Conservation (phyloP, 2,797 vertebrate species). For the Cirrhinus mrigala region DNA sequence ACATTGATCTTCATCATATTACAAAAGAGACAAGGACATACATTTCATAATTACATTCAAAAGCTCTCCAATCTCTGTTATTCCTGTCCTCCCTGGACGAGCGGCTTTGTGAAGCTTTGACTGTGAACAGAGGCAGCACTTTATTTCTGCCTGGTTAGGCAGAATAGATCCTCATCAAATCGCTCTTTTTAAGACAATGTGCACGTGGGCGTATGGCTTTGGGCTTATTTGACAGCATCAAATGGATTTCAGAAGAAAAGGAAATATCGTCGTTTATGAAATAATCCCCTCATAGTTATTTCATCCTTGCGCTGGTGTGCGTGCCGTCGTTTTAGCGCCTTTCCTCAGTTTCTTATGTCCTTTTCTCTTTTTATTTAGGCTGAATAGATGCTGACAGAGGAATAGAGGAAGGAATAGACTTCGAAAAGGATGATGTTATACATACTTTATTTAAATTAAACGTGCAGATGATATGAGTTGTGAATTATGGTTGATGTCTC, state of each 20-base stretch:
- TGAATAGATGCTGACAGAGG: conserved; percentile 65
- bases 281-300: conserved; percentile 80
- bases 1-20: neutral
- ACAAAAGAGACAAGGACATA: neutral
- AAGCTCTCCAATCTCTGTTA: conserved; percentile 18
- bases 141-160: conserved; percentile 63
- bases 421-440: conserved; percentile 71
- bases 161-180: conserved; percentile 69
- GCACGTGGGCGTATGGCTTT: conserved; percentile 78
- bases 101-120: conserved; percentile 43
- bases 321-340: conserved; percentile 40
- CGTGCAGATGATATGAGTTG: conserved; percentile 66
- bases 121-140: conserved; percentile 61
- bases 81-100: conserved; percentile 27
- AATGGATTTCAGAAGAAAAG: conserved; percentile 77
- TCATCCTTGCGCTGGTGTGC: conserved; percentile 61
- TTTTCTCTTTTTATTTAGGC: conserved; percentile 59
- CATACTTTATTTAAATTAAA: conserved; percentile 74
- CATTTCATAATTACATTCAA: conserved; percentile 27
- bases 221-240: conserved; percentile 81
- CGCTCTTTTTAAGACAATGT: conserved; percentile 75
- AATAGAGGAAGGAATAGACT: conserved; percentile 72
- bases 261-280: conserved; percentile 80
- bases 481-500: conserved; percentile 71
- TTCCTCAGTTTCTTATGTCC: conserved; percentile 56